These are phyloP conservation scores for Chymomyza fuscimana DNA, from an alignment of 2,888 invertebrate genomes.

Conservation along the genomic window DNA sequence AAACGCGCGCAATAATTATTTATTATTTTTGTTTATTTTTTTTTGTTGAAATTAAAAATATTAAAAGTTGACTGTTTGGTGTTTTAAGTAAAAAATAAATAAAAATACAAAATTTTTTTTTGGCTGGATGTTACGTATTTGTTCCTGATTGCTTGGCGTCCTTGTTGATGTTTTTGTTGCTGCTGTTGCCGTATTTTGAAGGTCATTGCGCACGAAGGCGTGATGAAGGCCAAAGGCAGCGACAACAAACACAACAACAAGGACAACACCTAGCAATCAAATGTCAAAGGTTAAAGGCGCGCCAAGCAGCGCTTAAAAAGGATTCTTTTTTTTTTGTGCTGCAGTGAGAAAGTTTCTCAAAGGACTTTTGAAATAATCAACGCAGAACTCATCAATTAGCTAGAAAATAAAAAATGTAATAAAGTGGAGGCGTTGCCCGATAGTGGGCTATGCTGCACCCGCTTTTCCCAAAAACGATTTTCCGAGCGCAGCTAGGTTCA, in stretches of 20 bases:
- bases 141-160: background rate
- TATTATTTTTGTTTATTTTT: background rate
- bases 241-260: background rate
- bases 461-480: no score
- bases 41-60: no score
- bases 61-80: background rate
- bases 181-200: slow-evolving; percentile 54
- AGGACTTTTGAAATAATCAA: no score
- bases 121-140: background rate
- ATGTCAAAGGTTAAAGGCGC: slow-evolving; percentile 5
- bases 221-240: slow-evolving; percentile 38
- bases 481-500: no score
- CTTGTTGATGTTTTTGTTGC: background rate
- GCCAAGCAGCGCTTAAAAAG: background rate
- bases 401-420: no score
- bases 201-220: slow-evolving; percentile 61
- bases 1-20: background rate
- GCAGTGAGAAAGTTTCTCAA: no score
- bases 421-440: no score
- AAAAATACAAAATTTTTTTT: background rate
- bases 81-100: background rate
- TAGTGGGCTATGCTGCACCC: no score
- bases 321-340: background rate
- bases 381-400: no score
- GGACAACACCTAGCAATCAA: background rate